Conservation (phyloP, 53 echinoderm and acorn worm genomes). For the Echinarachnius parma region DNA sequence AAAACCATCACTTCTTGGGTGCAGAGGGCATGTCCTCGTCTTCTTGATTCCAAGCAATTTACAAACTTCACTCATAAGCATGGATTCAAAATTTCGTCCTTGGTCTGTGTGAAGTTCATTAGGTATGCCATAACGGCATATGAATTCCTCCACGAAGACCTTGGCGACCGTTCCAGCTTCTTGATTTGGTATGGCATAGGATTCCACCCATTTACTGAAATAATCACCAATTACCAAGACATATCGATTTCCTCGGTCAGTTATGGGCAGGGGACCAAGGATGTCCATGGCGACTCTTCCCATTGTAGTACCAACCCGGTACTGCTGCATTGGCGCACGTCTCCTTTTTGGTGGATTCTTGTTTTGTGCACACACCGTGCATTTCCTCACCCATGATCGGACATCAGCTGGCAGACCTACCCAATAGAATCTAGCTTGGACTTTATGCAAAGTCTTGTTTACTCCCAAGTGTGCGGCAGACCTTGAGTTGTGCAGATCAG, state of each 20-base stretch:
- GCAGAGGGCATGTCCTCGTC: conserved; percentile 8
- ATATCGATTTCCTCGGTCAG: background rate
- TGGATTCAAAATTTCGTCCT: conserved; percentile 5
- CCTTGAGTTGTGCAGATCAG: too few species aligned
- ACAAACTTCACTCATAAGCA: background rate
- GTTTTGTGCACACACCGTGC: conserved; percentile 9
- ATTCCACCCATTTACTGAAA: conserved; percentile 28
- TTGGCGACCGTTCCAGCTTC: conserved; percentile 12
- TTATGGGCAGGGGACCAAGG: conserved; percentile 6
- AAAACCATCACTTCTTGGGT: conserved; percentile 34
- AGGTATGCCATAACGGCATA: conserved; percentile 12
- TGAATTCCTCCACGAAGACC: background rate
- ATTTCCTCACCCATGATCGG: background rate
- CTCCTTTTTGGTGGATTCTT: background rate
- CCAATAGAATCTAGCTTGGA: conserved; percentile 2
- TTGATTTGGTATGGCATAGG: background rate
- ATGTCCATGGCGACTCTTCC: conserved; percentile 7
- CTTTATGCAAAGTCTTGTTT: background rate
- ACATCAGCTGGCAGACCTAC: conserved; percentile 1
- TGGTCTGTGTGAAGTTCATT: conserved; percentile 15
- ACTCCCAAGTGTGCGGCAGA: conserved; percentile 16
- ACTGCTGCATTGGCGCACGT: conserved; percentile 5
- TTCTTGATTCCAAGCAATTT: background rate
- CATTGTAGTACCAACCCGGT: background rate
- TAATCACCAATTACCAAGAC: conserved; percentile 3